These are phyloP conservation scores for Spatulosminthurus flaviceps DNA, from an alignment of 2,888 invertebrate species.

Conservation along the genomic window DNA sequence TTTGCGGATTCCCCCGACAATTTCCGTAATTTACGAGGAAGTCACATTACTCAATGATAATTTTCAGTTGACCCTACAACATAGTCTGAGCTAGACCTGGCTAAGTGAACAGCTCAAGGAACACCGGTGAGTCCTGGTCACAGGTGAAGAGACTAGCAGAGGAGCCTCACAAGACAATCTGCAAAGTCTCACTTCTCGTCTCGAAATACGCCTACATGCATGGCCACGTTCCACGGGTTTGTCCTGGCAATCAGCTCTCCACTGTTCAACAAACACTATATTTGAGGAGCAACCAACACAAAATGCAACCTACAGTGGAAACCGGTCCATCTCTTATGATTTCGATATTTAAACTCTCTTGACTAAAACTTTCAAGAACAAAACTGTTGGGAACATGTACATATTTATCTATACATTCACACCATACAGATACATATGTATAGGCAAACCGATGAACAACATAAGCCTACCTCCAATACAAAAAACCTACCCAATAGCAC, in stretches of 20 bases:
- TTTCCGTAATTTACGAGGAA: not conserved
- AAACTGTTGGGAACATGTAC: too few relatives aligned
- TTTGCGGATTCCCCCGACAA: not conserved
- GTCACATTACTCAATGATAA: slow-evolving; percentile 20
- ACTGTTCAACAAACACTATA: slow-evolving; percentile 34
- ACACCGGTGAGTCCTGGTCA: slow-evolving; percentile 46
- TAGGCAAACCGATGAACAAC: not conserved
- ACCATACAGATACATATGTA: too few relatives aligned
- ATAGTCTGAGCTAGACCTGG: not conserved
- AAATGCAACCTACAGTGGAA: slow-evolving; percentile 32
- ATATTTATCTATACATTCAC: too few relatives aligned
- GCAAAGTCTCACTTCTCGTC: slow-evolving; percentile 47
- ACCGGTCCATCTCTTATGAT: slow-evolving; percentile 45
- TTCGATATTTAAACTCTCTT: too few relatives aligned
- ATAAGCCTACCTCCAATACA: not conserved
- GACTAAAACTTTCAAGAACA: too few relatives aligned
- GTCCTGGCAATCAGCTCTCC: slow-evolving; percentile 32
- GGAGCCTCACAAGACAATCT: slow-evolving; percentile 39
- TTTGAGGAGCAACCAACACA: slow-evolving; percentile 32
- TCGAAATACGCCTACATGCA: slow-evolving; percentile 53
- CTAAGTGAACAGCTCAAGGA: slow-evolving; percentile 32
- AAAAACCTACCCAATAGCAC: slow-evolving; percentile 6
- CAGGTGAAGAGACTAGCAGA: slow-evolving; percentile 51
- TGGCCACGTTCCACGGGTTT: slow-evolving; percentile 52
- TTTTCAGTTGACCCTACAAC: not conserved